phyloP scores from a whole-genome alignment of 2,113 vertebrate genomes.

The Ictalurus furcatus region DNA sequence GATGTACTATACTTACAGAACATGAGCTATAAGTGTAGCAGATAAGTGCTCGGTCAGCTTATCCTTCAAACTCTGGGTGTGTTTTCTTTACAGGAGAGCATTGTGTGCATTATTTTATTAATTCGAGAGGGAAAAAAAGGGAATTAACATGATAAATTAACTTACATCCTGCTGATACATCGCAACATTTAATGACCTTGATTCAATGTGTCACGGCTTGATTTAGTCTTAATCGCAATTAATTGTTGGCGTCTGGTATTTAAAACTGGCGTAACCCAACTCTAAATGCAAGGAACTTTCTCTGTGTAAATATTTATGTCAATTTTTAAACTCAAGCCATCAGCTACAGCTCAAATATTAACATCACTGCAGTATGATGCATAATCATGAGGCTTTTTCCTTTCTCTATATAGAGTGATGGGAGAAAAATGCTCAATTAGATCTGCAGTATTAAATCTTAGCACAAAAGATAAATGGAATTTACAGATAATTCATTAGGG shows the following conservation, averaged over 20 bases:
- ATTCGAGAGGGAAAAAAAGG: neutral
- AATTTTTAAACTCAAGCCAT: neutral
- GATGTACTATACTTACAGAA: neutral
- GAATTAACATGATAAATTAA: neutral
- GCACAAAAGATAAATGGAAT: constrained; percentile 12
- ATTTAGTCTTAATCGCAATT: neutral
- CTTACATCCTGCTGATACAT: neutral
- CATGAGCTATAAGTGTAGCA: neutral
- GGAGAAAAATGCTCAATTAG: constrained; percentile 11
- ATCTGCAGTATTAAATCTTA: constrained; percentile 35
- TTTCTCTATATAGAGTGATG: neutral
- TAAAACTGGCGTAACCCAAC: neutral
- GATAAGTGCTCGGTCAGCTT: neutral
- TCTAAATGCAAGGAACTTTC: neutral
- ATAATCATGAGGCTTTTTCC: neutral
- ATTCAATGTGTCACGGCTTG: neutral
- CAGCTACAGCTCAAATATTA: neutral
- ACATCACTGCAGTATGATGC: neutral
- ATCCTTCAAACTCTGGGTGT: neutral
- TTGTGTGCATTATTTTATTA: neutral
- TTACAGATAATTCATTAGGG: constrained; percentile 39
- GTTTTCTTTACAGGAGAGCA: neutral
- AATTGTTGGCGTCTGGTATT: neutral
- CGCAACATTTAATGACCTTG: neutral
- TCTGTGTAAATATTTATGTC: neutral